Evolutionary conservation across 1,140 invertebrate species (phyloP).

Genomic region (Drosophila nasuta): DNA sequence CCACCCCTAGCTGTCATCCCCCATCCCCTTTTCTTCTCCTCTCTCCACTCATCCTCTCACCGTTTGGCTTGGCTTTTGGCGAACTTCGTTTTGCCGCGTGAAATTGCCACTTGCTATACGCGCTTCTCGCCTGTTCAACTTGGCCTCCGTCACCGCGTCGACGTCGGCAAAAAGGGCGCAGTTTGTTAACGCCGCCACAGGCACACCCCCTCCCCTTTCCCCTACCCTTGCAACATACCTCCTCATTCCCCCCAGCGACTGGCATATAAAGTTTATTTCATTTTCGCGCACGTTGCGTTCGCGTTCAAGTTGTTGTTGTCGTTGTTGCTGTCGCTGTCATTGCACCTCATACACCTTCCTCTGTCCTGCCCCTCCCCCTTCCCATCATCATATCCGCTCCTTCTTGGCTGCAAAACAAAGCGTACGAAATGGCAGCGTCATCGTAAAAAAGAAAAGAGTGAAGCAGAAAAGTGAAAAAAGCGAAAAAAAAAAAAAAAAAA

Average conservation of each 20-base stretch:
- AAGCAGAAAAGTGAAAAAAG: constrained; percentile 21
- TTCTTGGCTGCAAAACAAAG: constrained; percentile 61
- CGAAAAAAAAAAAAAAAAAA: constrained; percentile 22
- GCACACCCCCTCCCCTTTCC: neutral
- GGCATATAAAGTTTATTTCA: constrained; percentile 77
- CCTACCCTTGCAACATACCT: neutral
- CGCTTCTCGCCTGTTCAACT: constrained; percentile 80
- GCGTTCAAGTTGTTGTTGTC: constrained; percentile 62
- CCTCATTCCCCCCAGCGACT: neutral
- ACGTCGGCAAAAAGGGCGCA: constrained; percentile 37
- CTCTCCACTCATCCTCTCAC: constrained; percentile 3
- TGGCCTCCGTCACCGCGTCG: constrained; percentile 77
- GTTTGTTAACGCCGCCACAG: constrained; percentile 18
- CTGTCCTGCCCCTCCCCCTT: neutral
- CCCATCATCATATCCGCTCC: neutral
- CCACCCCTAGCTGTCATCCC: neutral
- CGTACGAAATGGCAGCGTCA: constrained; percentile 72
- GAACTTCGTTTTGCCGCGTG: constrained; percentile 62
- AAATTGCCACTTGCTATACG: constrained; percentile 81
- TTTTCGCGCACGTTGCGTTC: constrained; percentile 80
- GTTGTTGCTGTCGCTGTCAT: constrained; percentile 55
- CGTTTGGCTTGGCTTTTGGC: constrained; percentile 2
- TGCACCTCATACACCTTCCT: neutral
- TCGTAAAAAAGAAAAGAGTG: constrained; percentile 64
- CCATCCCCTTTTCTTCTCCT: neutral